These are phyloP conservation scores for Pelecanus crispus DNA, from an alignment of 2,113 vertebrate species.

Conservation along the genomic window DNA sequence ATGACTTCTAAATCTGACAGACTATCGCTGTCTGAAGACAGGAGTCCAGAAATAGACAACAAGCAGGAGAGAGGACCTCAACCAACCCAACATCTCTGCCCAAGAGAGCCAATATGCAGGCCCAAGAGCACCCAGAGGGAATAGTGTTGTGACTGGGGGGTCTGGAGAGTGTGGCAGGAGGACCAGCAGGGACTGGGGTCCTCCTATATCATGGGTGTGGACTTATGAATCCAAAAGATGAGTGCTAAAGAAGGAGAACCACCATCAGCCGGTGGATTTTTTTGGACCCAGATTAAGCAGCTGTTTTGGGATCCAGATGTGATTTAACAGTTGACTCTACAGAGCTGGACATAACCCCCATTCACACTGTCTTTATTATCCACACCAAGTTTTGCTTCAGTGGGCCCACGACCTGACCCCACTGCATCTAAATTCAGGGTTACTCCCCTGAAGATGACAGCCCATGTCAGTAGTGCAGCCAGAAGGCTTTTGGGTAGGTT, in stretches of 20 bases:
- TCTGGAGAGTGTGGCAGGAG: not conserved
- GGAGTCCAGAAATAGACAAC: not conserved
- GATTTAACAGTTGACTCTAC: not conserved
- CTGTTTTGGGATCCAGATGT: not conserved
- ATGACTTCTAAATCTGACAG: not conserved
- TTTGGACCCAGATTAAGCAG: not conserved
- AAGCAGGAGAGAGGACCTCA: not conserved
- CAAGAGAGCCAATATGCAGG: not conserved
- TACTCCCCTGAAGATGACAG: not conserved
- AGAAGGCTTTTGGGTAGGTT: not conserved
- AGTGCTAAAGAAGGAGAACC: not conserved
- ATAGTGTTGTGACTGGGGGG: not conserved
- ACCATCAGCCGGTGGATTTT: not conserved
- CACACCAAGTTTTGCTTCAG: not conserved
- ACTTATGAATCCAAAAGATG: not conserved
- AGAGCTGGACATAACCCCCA: not conserved
- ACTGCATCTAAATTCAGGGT: not conserved
- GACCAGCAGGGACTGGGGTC: not conserved
- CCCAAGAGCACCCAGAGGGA: not conserved
- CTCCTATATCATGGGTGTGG: accelerated
- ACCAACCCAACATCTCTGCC: not conserved
- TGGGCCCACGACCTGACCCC: not conserved
- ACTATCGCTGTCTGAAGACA: not conserved
- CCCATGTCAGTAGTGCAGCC: not conserved
- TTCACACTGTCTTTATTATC: not conserved